Base-by-base conservation (phyloP, 2,888 invertebrate genomes). In the Spilarctia lutea region DNA sequence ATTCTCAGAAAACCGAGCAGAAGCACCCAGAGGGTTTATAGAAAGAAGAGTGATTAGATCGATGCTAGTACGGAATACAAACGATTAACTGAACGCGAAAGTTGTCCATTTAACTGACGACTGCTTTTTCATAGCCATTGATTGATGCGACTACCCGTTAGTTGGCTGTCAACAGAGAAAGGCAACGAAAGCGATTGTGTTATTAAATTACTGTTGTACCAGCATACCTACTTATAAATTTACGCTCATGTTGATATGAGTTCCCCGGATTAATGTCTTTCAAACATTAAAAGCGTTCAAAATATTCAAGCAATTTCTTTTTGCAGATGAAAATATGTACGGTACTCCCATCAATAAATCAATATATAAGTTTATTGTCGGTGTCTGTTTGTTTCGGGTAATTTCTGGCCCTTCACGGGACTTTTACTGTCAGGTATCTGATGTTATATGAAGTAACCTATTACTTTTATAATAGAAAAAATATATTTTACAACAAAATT, bases 141-240 rank as follows among this genome's bases (percentile, higher is more conserved):
- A 94, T 93, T 91, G 91, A 93, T 93, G 89, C 80, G 85, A 85
- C 73, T 77, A 78, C 83, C 83, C 83, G 84, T 83, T 81, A 81
- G 82, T 77, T 78, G 79, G 76, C 78, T 86, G 87, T 87, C 86
- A 86, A 86, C 86, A 89, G 93, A 91, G 94, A 94, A 93, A 94
- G 91, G 91, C 86, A 86, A 89, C 83, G 92, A 93, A 93, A 93
- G 93, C 92, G 91, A 92, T 90, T 92, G 87, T 80, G 80, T 86
- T 85, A 86, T 81, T 86, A 76, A 84, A 83, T 85, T 81, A 81
- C 78, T 72, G 71, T 81, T 71, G 39, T 35, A 30, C 30, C 20
- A 24, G 24, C 20, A 13, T 71, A 30, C 33, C 33, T 33, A 33
- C 4, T 27, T 0, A 42, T 16, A 11, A n/a, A 24, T 27, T 71